Evolutionary conservation across 1,140 invertebrate species (phyloP).

Genomic region (Drosophila sproati): DNA sequence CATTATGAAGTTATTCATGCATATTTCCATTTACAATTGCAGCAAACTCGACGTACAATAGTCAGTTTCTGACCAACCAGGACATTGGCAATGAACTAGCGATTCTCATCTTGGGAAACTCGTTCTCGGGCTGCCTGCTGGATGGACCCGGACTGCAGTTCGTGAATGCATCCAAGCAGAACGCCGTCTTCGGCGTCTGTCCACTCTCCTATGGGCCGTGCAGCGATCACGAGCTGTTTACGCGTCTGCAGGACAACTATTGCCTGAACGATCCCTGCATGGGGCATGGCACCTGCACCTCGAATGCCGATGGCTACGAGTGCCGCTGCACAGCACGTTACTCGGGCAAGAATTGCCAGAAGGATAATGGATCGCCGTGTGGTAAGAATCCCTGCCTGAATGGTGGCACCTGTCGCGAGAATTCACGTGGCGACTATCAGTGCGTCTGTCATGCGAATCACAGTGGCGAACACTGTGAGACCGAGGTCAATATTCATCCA

Average conservation of each 20-base stretch:
- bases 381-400: constrained; percentile 89
- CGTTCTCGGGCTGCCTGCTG: constrained; percentile 92
- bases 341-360: constrained; percentile 93
- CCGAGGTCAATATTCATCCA: constrained; percentile 88
- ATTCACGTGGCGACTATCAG: constrained; percentile 90
- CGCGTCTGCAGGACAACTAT: constrained; percentile 87
- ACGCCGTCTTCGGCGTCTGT: constrained; percentile 90
- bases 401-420: constrained; percentile 90
- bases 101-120: constrained; percentile 90
- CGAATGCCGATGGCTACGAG: constrained; percentile 90
- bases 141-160: constrained; percentile 93
- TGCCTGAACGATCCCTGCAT: constrained; percentile 93
- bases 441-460: constrained; percentile 91
- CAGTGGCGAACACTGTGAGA: constrained; percentile 92
- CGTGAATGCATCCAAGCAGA: constrained; percentile 88
- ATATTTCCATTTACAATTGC: background rate
- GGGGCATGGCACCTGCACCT: constrained; percentile 91
- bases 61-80: constrained; percentile 89
- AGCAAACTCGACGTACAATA: constrained; percentile 92
- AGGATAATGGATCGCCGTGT: constrained; percentile 91
- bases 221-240: constrained; percentile 86
- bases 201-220: constrained; percentile 89
- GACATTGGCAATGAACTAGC: constrained; percentile 88
- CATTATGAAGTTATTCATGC: background rate
- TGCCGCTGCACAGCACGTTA: constrained; percentile 92